A percentile compares a stretch with the other conserved stretches of the same genome.
Evolutionary conservation across 2,113 vertebrate species (phyloP).

Genomic region (Tetrax tetrax): DNA sequence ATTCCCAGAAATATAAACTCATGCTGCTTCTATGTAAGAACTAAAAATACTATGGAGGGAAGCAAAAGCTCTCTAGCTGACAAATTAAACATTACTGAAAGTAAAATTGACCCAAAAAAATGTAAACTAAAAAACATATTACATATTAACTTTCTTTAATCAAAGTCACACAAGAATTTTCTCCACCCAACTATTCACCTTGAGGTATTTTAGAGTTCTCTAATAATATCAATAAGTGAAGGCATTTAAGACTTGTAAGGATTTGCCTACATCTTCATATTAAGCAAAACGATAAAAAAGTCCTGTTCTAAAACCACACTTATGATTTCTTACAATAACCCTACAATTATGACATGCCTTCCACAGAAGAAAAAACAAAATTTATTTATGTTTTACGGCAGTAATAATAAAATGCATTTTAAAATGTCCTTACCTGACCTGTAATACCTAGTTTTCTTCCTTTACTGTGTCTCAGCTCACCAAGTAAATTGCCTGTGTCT

Average conservation of each 20-base stretch:
- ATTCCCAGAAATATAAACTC: neutral
- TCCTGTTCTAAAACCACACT: neutral
- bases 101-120: neutral
- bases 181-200: neutral
- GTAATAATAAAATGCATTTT: neutral
- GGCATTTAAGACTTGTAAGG: neutral
- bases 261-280: neutral
- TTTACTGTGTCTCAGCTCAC: conserved; percentile 64
- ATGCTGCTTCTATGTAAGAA: neutral
- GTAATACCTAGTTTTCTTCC: conserved; percentile 85
- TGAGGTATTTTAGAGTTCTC: neutral
- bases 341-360: neutral
- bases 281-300: neutral
- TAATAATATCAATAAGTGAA: neutral
- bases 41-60: neutral
- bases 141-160: neutral
- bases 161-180: neutral
- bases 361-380: neutral
- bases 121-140: neutral
- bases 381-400: neutral
- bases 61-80: neutral
- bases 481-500: conserved; percentile 76
- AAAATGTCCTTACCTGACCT: conserved; percentile 82
- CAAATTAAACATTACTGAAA: neutral
- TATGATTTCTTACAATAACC: neutral